Percentiles rank a stretch among this genome's conserved stretches.
phyloP scores from a whole-genome alignment of 2,888 invertebrate species.

The Xiphydria camelus region DNA sequence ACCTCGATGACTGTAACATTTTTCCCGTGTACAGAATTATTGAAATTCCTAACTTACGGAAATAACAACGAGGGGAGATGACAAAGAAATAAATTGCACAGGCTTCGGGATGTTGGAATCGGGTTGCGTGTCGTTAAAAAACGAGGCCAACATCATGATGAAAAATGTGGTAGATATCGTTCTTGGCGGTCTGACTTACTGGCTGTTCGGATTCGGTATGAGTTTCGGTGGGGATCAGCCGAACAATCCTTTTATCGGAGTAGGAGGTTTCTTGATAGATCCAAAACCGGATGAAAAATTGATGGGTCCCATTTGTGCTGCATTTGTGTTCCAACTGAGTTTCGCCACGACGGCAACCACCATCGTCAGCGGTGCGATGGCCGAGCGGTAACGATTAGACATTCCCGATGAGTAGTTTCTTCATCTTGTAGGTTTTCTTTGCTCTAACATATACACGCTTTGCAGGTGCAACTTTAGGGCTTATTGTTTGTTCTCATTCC shows the following conservation, averaged over 20 bases:
- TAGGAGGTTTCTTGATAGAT: conserved; percentile 80
- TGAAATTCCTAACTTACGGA: too few relatives aligned
- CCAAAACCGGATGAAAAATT: conserved; percentile 72
- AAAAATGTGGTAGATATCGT: conserved; percentile 94
- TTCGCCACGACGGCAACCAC: conserved; percentile 91
- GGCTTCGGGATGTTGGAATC: conserved; percentile 94
- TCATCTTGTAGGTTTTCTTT: neutral
- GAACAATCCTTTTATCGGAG: conserved; percentile 79
- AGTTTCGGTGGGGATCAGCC: conserved; percentile 78
- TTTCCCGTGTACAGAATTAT: neutral
- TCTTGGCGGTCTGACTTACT: conserved; percentile 89
- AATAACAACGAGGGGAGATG: too few relatives aligned
- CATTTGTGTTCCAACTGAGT: conserved; percentile 87
- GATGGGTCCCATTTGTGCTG: conserved; percentile 85
- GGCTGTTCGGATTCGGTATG: conserved; percentile 92
- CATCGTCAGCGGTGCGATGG: conserved; percentile 93
- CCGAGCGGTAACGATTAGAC: conserved; percentile 74
- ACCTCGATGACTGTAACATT: too few relatives aligned
- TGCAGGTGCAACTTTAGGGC: conserved; percentile 85
- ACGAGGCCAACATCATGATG: conserved; percentile 98
- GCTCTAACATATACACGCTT: conserved; percentile 17
- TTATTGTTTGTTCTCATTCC: conserved; percentile 85
- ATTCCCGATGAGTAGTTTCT: too few relatives aligned
- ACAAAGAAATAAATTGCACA: conserved; percentile 46
- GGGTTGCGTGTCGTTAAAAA: conserved; percentile 89